Evolutionary conservation across 2,888 invertebrate species (phyloP).

Genomic region (Atrina japonica): DNA sequence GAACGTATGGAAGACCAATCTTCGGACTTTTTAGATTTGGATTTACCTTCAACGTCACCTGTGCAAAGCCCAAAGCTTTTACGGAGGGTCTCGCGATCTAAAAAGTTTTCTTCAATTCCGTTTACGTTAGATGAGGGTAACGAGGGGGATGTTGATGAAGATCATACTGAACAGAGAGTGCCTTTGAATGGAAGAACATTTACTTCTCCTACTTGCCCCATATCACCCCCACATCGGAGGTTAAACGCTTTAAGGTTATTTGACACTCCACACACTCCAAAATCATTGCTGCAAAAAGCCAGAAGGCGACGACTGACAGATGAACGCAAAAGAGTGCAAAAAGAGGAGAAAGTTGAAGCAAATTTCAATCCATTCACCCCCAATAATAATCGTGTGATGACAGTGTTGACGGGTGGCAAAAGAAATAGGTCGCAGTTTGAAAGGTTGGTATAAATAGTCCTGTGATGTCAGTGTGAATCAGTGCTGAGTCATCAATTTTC

Average conservation of each 20-base stretch:
- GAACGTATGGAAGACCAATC: slow-evolving; percentile 50
- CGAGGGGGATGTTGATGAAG: slow-evolving; percentile 54
- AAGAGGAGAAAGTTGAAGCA: slow-evolving; percentile 59
- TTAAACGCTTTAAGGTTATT: slow-evolving; percentile 85
- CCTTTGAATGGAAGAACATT: slow-evolving; percentile 47
- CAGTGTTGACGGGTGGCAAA: slow-evolving; percentile 85
- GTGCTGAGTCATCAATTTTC: too few relatives aligned
- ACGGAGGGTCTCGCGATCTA: slow-evolving; percentile 48
- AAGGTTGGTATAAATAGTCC: slow-evolving; percentile 51
- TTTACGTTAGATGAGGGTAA: slow-evolving; percentile 55
- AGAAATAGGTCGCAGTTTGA: slow-evolving; percentile 84
- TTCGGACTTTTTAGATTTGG: slow-evolving; percentile 65
- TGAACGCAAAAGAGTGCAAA: slow-evolving; percentile 30
- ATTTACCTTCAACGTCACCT: slow-evolving; percentile 62
- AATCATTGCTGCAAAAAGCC: slow-evolving; percentile 88
- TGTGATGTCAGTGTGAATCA: not conserved
- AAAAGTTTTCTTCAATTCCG: slow-evolving; percentile 54
- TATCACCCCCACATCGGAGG: slow-evolving; percentile 82
- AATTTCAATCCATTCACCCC: slow-evolving; percentile 91
- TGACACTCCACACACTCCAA: slow-evolving; percentile 93
- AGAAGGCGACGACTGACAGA: slow-evolving; percentile 58
- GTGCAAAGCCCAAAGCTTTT: slow-evolving; percentile 60
- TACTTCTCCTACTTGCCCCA: slow-evolving; percentile 42
- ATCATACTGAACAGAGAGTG: slow-evolving; percentile 51
- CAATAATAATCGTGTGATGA: slow-evolving; percentile 49